Conservation (phyloP, 2,797 vertebrate species). For the Alectoris magna region DNA sequence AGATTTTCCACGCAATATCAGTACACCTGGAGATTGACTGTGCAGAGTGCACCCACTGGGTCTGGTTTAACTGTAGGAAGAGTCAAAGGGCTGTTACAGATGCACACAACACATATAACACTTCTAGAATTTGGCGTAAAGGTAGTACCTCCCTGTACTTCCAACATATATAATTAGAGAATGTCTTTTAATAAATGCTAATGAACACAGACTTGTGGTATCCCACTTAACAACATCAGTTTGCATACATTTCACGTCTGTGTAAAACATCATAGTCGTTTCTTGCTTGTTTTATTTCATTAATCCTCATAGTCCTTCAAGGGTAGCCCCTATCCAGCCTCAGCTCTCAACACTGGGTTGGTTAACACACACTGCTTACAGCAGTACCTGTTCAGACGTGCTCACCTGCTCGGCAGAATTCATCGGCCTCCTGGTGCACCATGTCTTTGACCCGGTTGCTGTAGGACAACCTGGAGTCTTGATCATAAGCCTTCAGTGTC, state of each 20-base stretch:
- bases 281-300: neutral
- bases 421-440: conserved; percentile 95
- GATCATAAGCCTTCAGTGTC: conserved; percentile 98
- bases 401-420: conserved; percentile 92
- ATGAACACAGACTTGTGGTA: neutral
- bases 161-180: neutral
- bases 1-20: rapidly evolving
- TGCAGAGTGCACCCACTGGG: rapidly evolving
- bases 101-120: neutral
- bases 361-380: rapidly evolving
- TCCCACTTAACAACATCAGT: neutral
- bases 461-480: conserved; percentile 92
- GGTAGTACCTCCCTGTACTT: neutral
- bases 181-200: neutral
- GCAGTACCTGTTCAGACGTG: neutral
- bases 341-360: neutral
- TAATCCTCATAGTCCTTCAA: neutral
- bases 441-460: conserved; percentile 91
- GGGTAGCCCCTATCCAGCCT: neutral
- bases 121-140: neutral
- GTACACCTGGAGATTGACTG: neutral
- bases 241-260: rapidly evolving
- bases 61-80: neutral
- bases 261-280: neutral
- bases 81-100: neutral